A percentile compares a stretch with the other conserved stretches of the same genome.
Evolutionary conservation across 2,797 vertebrate genomes (phyloP).

Genomic region (Galagoides demidoff): DNA sequence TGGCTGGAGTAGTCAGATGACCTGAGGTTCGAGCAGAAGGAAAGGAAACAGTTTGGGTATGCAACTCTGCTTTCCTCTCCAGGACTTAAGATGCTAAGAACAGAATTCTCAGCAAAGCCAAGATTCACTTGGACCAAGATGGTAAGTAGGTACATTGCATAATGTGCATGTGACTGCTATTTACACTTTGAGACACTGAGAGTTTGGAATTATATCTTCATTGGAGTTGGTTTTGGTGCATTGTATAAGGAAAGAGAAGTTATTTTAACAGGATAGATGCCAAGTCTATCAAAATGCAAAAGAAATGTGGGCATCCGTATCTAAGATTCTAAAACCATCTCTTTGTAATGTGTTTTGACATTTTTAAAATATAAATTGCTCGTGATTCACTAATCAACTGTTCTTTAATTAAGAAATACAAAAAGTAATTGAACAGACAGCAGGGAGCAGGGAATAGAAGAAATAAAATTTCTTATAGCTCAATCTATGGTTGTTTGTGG

Average conservation of each 20-base stretch:
- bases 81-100: neutral
- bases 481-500: too few species aligned
- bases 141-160: neutral
- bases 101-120: neutral
- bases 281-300: conserved; percentile 16
- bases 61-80: neutral
- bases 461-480: neutral
- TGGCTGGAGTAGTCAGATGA: neutral
- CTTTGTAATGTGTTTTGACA: conserved; percentile 50
- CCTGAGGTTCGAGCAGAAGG: neutral
- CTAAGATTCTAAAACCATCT: conserved; percentile 30
- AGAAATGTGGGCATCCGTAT: neutral
- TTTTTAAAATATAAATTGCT: conserved; percentile 63
- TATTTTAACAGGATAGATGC: neutral
- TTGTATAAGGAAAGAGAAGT: neutral
- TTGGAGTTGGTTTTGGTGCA: neutral
- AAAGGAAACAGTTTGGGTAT: neutral
- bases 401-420: conserved; percentile 64
- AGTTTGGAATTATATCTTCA: neutral
- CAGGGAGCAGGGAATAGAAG: neutral
- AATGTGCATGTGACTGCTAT: neutral
- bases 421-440: neutral
- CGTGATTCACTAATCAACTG: conserved; percentile 43
- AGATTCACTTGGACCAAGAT: neutral
- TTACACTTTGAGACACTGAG: neutral